phyloP scores from a whole-genome alignment of 2,113 vertebrate species.

The Corydoras maculifer region DNA sequence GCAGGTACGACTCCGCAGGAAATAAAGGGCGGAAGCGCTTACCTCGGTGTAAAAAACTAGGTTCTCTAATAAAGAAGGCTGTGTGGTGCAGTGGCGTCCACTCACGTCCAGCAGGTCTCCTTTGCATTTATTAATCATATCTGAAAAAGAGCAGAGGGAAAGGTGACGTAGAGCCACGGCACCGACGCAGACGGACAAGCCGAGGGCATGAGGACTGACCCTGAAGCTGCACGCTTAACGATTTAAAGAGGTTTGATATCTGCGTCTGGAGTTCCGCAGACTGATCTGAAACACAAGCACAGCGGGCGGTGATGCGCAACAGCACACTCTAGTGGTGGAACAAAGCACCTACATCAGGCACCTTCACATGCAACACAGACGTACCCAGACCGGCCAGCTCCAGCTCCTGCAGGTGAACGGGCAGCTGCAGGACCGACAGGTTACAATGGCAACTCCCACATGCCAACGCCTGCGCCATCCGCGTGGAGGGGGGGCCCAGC shows the following conservation, averaged over 20 bases:
- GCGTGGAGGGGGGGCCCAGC: conserved; percentile 85
- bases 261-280: conserved; percentile 83
- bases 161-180: neutral
- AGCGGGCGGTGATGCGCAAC: neutral
- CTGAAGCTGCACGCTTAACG: conserved; percentile 82
- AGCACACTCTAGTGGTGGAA: neutral
- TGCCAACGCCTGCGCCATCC: conserved; percentile 78
- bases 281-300: conserved; percentile 71
- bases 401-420: conserved; percentile 83
- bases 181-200: no score
- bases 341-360: neutral
- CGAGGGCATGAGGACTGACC: conserved; percentile 61
- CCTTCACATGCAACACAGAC: conserved; percentile 32
- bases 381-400: conserved; percentile 83
- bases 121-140: conserved; percentile 85
- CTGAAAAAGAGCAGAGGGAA: conserved; percentile 51
- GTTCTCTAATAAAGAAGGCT: conserved; percentile 80
- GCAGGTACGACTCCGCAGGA: neutral
- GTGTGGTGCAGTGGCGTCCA: conserved; percentile 75
- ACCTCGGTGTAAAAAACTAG: conserved; percentile 97
- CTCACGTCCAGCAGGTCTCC: conserved; percentile 83
- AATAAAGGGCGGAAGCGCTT: conserved; percentile 28
- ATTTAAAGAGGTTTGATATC: conserved; percentile 85
- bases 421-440: conserved; percentile 79
- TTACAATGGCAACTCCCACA: conserved; percentile 88